Evolutionary conservation across 2,113 vertebrate species (phyloP), one percentile per base, ranked within the genome.

Genomic region (Sphaerodactylus townsendi): DNA sequence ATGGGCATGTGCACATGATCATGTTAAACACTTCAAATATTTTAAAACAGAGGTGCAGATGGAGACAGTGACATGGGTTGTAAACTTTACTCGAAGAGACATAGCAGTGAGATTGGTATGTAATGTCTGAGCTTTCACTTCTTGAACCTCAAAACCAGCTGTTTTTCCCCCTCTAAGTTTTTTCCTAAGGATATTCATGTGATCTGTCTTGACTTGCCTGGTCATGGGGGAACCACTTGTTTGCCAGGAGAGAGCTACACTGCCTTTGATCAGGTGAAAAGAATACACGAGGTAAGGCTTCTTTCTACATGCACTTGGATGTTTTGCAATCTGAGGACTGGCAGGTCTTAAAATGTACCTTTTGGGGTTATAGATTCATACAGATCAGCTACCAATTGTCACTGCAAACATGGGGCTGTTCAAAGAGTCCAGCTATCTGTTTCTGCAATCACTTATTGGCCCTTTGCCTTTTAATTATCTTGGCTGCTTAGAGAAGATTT

Each of bases 121-220:
- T 56, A 56, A 56, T 3, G 7, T 56, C 53, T 56, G 53, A 56
- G 21, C 21, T 56, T 56, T 56, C 17, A 56, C 21, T 56, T 56
- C 50, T 53, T 53, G 15, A 56, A 10, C 17, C 50, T 53, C 50
- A 56, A 56, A 56, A 56, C 53, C 53, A 23, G 21, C 17, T 56
- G 21, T 56, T 56, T 56, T 56, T 56, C 14, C 53, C 17, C 53
- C 53, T 56, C 53, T 23, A 56, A 84, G 83, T 28, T 37, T 66
- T 71, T 84, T 59, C 66, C 83, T 30, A 62, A 10, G 39, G 25
- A 56, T 15, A 3, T 78, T n/a, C 83, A 84, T 15, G 0, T 78
- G 30, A 13, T 84, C 50, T 84, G 66, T 41, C 66, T 84, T 62
- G 83, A 84, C 25, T 17, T 84, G 66, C 83, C 83, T 14, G 83